phyloP scores from a whole-genome alignment of 2,888 invertebrate genomes.

The Hofmannophila pseudospretella region DNA sequence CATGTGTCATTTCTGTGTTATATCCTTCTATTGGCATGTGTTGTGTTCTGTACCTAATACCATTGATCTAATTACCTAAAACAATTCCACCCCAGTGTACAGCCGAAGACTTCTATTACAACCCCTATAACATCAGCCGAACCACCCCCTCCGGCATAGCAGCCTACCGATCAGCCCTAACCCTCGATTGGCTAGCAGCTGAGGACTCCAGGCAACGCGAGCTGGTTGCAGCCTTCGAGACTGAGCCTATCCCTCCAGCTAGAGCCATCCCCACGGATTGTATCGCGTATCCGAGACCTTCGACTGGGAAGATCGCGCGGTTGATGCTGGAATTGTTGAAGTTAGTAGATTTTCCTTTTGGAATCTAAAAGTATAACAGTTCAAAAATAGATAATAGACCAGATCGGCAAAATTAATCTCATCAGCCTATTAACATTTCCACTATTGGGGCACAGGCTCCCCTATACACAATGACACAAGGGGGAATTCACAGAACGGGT shows the following conservation, averaged over 20 bases:
- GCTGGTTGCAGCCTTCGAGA: conserved; percentile 47
- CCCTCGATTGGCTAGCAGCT: conserved; percentile 58
- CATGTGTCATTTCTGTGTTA: no score
- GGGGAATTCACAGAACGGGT: no score
- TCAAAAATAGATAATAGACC: no score
- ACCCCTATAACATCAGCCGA: conserved; percentile 35
- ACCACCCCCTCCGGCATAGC: conserved; percentile 43
- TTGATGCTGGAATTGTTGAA: conserved; percentile 57
- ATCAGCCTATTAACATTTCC: no score
- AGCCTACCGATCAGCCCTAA: conserved; percentile 53
- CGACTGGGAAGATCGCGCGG: conserved; percentile 52
- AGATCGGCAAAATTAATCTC: no score
- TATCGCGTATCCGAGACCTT: conserved; percentile 43
- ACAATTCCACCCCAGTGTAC: conserved; percentile 26
- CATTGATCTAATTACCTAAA: no score
- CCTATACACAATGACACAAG: no score
- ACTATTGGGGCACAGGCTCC: no score
- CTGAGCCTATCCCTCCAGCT: conserved; percentile 31
- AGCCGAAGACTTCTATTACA: conserved; percentile 38
- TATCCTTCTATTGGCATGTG: no score
- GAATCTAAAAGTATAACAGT: no score
- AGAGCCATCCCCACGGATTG: conserved; percentile 44
- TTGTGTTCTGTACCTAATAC: no score
- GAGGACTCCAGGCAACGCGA: conserved; percentile 55
- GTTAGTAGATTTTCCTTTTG: no score